phyloP scores from a whole-genome alignment of 2,113 vertebrate genomes.

The Pteropus alecto region DNA sequence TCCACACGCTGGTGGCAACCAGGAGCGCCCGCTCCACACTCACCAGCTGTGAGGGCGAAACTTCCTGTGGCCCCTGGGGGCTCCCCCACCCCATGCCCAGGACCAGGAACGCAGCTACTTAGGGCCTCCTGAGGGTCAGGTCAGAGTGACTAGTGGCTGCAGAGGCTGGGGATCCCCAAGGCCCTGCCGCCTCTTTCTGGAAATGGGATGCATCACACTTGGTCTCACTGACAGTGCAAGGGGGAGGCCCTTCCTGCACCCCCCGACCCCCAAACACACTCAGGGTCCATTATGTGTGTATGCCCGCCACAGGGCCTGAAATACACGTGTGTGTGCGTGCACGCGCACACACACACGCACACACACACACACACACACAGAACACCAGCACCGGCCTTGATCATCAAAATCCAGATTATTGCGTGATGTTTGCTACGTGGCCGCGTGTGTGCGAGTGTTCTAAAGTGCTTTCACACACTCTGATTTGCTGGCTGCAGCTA shows the following conservation, averaged over 20 bases:
- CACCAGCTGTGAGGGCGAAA: rapidly evolving
- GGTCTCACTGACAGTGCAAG: rapidly evolving
- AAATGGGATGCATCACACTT: rapidly evolving
- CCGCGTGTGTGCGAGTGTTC: too few species aligned
- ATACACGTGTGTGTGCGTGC: background rate
- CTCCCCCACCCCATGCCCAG: rapidly evolving
- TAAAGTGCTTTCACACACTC: rapidly evolving
- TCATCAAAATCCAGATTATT: background rate
- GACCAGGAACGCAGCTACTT: rapidly evolving
- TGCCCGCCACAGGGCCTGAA: background rate
- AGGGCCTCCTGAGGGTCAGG: background rate
- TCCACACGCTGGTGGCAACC: rapidly evolving
- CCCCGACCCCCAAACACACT: background rate
- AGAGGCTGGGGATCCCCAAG: background rate
- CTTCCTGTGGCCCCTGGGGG: rapidly evolving
- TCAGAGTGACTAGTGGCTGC: too few species aligned
- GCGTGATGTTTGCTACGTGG: rapidly evolving
- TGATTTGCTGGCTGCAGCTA: background rate
- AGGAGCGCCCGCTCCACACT: too few species aligned
- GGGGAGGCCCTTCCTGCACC: background rate
- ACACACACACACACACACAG: too few species aligned
- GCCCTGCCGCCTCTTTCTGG: background rate
- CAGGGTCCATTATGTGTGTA: rapidly evolving
- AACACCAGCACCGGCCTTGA: background rate
- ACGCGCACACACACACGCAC: background rate